Evolutionary conservation across 2,113 vertebrate species (phyloP).

Genomic region (Silurus asotus): DNA sequence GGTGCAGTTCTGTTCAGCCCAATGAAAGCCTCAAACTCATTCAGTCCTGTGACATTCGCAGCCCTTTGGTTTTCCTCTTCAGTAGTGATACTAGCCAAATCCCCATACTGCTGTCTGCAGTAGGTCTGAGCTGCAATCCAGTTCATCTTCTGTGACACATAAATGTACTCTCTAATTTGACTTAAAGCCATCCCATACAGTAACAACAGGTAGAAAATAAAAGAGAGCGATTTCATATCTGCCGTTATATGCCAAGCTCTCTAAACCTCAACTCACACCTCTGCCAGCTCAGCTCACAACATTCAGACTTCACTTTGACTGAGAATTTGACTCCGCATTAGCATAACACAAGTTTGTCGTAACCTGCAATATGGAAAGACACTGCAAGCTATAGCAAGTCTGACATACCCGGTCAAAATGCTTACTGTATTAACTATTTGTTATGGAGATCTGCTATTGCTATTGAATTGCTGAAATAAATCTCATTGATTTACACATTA

Average conservation of each 20-base stretch:
- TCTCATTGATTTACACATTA: no score
- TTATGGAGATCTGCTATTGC: no score
- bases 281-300: neutral
- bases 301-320: neutral
- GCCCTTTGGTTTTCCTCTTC: neutral
- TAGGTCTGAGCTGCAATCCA: neutral
- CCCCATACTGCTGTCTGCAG: neutral
- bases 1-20: conserved; percentile 7
- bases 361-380: no score
- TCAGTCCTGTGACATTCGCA: neutral
- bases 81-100: neutral
- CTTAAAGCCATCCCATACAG: neutral
- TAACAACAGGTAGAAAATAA: neutral
- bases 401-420: no score
- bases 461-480: no score
- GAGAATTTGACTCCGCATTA: neutral
- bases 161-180: neutral
- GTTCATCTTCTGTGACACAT: neutral
- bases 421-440: no score
- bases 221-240: neutral
- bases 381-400: no score
- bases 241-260: neutral
- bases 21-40: neutral
- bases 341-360: no score
- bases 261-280: neutral